These are phyloP conservation scores for Eumacrocentrus americanus DNA, from an alignment of 2,888 invertebrate genomes.

Conservation along the genomic window DNA sequence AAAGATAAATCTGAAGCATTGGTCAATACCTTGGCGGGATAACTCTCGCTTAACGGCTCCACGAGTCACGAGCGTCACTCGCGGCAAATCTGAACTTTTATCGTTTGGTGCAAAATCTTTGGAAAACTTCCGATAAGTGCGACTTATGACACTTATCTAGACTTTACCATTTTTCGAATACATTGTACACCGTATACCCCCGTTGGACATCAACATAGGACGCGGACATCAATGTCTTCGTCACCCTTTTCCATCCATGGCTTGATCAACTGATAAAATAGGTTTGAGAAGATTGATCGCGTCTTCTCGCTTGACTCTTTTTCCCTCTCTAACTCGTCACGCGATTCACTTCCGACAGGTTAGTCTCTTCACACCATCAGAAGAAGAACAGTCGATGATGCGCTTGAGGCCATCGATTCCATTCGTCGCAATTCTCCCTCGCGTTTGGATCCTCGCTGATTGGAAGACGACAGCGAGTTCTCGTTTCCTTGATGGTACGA, in stretches of 20 bases:
- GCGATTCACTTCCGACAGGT: slow-evolving; percentile 8
- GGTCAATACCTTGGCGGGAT: slow-evolving; percentile 7
- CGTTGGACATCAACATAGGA: background rate
- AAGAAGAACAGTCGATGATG: background rate
- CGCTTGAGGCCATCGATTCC: slow-evolving; percentile 7
- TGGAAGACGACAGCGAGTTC: slow-evolving; percentile 10
- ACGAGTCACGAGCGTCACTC: too few species aligned
- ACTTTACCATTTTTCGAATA: too few species aligned
- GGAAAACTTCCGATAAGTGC: slow-evolving; percentile 2
- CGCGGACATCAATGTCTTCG: background rate
- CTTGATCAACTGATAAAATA: slow-evolving; percentile 24
- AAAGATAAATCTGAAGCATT: background rate
- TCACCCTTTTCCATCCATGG: background rate
- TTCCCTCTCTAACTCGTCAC: background rate
- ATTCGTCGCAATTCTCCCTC: background rate
- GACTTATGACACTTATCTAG: too few species aligned
- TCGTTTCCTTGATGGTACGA: background rate
- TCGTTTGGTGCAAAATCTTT: slow-evolving; percentile 5
- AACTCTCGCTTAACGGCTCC: slow-evolving; percentile 7
- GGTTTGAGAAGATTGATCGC: slow-evolving; percentile 19
- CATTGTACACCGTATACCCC: too few species aligned
- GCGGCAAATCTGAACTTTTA: too few species aligned
- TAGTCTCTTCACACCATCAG: background rate
- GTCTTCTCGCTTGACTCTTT: background rate
- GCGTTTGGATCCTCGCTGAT: slow-evolving; percentile 7